phyloP scores from a whole-genome alignment of 1,140 invertebrate genomes.

The Acromyrmex charruanus region DNA sequence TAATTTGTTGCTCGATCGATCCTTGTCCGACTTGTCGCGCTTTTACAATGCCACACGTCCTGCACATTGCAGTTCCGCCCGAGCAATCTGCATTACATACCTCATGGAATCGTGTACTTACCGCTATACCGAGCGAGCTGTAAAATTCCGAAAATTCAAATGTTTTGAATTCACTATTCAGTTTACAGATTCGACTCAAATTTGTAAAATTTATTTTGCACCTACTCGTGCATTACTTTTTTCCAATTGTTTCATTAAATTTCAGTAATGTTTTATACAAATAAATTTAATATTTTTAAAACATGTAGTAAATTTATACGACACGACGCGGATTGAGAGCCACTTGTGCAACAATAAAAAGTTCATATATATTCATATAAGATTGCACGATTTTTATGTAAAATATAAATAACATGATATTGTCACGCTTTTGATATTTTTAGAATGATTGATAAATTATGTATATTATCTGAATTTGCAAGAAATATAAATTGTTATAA shows the following conservation, averaged over 20 bases:
- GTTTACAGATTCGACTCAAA: neutral
- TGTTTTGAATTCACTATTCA: neutral
- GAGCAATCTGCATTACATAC: conserved; percentile 23
- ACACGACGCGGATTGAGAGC: neutral
- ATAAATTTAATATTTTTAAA: neutral
- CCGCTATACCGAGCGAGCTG: neutral
- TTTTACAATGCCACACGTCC: conserved; percentile 26
- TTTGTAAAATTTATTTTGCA: neutral
- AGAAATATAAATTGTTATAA: neutral
- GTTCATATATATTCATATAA: neutral
- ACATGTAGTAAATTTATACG: neutral
- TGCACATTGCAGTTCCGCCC: conserved; percentile 35
- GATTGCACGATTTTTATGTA: neutral
- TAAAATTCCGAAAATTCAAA: conserved; percentile 51
- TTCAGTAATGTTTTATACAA: neutral
- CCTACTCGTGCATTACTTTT: neutral
- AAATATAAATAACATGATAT: conserved; percentile 7
- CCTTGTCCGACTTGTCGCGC: conserved; percentile 29
- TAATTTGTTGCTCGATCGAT: conserved; percentile 66
- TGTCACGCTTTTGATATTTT: neutral
- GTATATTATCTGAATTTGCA: neutral
- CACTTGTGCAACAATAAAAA: neutral
- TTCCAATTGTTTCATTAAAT: neutral
- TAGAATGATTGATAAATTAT: neutral
- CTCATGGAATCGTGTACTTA: conserved; percentile 54